These are phyloP conservation scores for Talpa occidentalis DNA, from an alignment of 2,113 vertebrate species.

Conservation along the genomic window DNA sequence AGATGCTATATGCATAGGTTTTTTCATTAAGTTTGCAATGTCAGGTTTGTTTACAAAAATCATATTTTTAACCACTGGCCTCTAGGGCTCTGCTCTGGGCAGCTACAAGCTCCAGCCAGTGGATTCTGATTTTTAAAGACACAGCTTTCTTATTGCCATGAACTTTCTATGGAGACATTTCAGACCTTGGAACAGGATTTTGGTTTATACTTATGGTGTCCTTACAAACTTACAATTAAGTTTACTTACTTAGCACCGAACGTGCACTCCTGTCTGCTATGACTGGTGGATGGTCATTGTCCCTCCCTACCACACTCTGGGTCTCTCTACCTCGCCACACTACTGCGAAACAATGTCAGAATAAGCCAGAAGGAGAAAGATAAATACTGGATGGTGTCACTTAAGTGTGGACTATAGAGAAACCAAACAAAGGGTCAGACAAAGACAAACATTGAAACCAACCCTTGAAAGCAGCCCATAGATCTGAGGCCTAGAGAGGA, in stretches of 20 bases:
- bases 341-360: constrained; percentile 56
- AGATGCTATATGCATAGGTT: constrained; percentile 81
- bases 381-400: too few species aligned
- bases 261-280: constrained; percentile 75
- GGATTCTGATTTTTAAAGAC: constrained; percentile 84
- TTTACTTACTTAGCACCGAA: constrained; percentile 84
- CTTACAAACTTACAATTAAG: constrained; percentile 78
- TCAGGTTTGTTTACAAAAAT: constrained; percentile 88
- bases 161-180: constrained; percentile 70
- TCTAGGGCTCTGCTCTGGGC: constrained; percentile 81
- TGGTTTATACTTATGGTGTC: too few species aligned
- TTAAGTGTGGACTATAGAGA: too few species aligned
- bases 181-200: constrained; percentile 68
- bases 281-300: constrained; percentile 68
- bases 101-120: constrained; percentile 66
- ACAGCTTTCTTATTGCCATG: constrained; percentile 79
- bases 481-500: too few species aligned
- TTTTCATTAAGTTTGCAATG: constrained; percentile 87
- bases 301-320: not conserved
- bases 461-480: too few species aligned
- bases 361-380: not conserved
- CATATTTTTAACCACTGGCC: constrained; percentile 86
- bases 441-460: too few species aligned
- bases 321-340: not conserved
- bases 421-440: too few species aligned